phyloP scores from a whole-genome alignment of 2,797 vertebrate species.

The Hemitrygon akajei region DNA sequence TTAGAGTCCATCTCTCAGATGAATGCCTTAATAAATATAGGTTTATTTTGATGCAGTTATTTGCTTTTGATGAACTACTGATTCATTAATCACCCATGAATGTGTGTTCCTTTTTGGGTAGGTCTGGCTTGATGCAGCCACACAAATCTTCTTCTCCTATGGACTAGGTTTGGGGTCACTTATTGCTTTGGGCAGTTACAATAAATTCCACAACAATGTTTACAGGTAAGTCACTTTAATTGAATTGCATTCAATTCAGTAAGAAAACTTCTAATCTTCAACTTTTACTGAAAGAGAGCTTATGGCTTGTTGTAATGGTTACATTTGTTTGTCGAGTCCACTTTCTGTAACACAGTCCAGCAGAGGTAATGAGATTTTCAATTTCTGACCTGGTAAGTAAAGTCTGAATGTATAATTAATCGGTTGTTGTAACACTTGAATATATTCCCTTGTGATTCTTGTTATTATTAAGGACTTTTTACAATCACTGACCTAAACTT shows the following conservation, averaged over 20 bases:
- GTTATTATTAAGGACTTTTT: neutral
- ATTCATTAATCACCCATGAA: neutral
- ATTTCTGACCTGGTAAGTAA: neutral
- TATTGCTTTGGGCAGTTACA: slow-evolving; percentile 85
- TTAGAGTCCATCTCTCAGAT: too few species aligned
- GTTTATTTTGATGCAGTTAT: neutral
- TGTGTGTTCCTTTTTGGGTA: slow-evolving; percentile 40
- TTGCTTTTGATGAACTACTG: neutral
- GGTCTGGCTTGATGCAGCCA: slow-evolving; percentile 90
- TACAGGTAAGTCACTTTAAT: slow-evolving; percentile 60
- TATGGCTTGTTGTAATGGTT: neutral
- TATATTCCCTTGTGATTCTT: neutral
- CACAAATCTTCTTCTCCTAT: slow-evolving; percentile 88
- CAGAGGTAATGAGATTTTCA: neutral
- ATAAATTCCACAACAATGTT: slow-evolving; percentile 76
- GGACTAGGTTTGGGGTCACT: slow-evolving; percentile 82
- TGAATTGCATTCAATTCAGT: neutral
- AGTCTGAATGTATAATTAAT: neutral
- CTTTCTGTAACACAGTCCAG: neutral
- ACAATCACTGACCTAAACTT: neutral
- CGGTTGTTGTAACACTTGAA: neutral
- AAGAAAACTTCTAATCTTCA: neutral
- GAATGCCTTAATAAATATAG: too few species aligned
- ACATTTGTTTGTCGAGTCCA: neutral
- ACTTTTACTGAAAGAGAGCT: neutral